phyloP scores from a whole-genome alignment of 2,113 vertebrate species.

The Paradoxurus hermaphroditus region DNA sequence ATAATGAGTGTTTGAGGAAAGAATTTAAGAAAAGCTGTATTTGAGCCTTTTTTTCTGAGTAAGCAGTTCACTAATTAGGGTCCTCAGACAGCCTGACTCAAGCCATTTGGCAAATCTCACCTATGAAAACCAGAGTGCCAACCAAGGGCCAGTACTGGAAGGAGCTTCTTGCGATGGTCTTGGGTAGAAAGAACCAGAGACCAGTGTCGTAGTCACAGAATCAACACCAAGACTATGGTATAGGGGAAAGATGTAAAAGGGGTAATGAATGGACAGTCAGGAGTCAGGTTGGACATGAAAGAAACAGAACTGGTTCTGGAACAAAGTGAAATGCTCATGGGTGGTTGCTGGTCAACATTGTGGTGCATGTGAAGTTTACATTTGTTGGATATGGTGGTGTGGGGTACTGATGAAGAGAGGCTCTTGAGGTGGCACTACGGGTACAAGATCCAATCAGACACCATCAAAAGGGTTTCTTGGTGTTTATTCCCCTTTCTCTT shows the following conservation, averaged over 20 bases:
- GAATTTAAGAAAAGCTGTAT: background rate
- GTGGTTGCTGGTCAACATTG: background rate
- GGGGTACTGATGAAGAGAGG: background rate
- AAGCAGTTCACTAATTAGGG: background rate
- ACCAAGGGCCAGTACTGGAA: accelerated
- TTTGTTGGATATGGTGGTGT: background rate
- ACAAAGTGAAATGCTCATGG: background rate
- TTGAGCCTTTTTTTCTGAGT: background rate
- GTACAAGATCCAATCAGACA: background rate
- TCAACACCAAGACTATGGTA: background rate
- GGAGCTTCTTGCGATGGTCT: background rate
- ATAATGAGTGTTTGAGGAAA: background rate
- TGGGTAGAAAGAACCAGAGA: background rate
- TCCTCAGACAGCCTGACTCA: background rate
- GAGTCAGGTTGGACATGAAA: background rate
- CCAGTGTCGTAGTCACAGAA: background rate
- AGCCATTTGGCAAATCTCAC: background rate
- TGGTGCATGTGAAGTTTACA: background rate
- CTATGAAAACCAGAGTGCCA: background rate
- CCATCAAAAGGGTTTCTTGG: background rate
- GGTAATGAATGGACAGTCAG: background rate
- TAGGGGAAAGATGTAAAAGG: background rate
- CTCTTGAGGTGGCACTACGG: background rate
- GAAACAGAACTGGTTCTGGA: background rate
- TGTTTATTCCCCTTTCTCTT: background rate